Percentiles rank a stretch among this genome's conserved stretches.
Conservation (phyloP, 2,113 vertebrate species). For the Mormoops blainvillei region DNA sequence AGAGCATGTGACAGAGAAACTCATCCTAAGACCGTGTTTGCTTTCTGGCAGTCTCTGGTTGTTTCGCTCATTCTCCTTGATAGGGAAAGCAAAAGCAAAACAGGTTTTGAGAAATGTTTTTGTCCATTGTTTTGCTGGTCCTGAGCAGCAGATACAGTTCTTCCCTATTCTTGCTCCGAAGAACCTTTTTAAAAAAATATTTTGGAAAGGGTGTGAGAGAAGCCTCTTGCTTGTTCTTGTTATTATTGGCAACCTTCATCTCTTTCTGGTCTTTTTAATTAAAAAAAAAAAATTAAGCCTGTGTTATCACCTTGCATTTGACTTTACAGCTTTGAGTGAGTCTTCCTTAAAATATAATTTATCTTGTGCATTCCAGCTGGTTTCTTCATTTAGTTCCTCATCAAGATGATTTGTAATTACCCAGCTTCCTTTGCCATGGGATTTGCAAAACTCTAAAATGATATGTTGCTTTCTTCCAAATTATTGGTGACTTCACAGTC, state of each 20-base stretch:
- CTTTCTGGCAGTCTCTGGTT: neutral
- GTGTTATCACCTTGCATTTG: neutral
- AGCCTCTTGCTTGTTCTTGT: neutral
- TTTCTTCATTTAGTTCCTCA: slow-evolving; percentile 5
- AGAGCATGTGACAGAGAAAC: neutral
- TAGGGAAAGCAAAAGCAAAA: neutral
- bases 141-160: neutral
- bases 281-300: neutral
- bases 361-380: neutral
- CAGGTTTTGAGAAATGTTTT: neutral
- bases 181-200: neutral
- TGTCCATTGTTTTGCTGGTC: neutral
- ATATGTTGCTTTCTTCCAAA: neutral
- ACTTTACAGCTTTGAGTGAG: neutral
- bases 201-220: neutral
- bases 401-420: neutral
- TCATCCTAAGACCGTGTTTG: neutral
- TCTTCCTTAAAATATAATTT: neutral
- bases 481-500: neutral
- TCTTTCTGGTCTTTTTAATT: neutral
- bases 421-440: neutral
- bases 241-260: neutral
- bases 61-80: neutral
- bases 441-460: slow-evolving; percentile 18
- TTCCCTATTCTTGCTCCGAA: neutral